Percentiles rank a stretch among this genome's conserved stretches.
These are phyloP conservation scores for Tragelaphus buxtoni DNA, from an alignment of 2,113 vertebrate genomes.

Conservation along the genomic window DNA sequence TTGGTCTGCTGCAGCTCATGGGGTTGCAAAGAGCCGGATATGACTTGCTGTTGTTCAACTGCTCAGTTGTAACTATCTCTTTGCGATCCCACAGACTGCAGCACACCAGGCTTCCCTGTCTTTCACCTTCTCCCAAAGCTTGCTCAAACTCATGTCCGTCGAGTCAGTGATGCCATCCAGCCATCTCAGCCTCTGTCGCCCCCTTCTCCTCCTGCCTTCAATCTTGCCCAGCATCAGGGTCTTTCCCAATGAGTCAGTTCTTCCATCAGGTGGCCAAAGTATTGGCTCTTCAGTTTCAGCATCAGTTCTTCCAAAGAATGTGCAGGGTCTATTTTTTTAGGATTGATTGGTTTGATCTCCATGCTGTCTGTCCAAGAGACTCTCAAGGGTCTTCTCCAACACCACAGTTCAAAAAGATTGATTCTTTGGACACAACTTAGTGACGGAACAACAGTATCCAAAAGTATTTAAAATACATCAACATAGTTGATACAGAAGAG, in stretches of 20 bases:
- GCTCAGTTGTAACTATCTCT: neutral
- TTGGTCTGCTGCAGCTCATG: neutral
- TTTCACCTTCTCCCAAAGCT: neutral
- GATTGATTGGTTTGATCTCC: neutral
- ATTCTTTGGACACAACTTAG: neutral
- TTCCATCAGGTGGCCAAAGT: neutral
- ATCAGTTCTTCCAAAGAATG: neutral
- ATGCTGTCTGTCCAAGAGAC: neutral
- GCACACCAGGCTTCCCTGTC: neutral
- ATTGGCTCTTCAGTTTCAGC: neutral
- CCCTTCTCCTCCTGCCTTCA: neutral
- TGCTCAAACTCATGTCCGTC: neutral
- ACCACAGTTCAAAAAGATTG: neutral
- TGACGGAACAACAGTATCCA: neutral
- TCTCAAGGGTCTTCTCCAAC: neutral
- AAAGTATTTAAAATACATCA: neutral
- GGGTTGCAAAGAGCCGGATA: neutral
- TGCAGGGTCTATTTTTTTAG: neutral
- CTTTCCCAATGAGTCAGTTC: neutral
- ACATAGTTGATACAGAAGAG: neutral
- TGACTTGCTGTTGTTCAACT: neutral
- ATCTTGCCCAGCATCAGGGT: neutral
- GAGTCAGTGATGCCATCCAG: neutral
- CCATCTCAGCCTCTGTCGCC: neutral
- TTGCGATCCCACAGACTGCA: neutral